Percentiles rank a stretch among this genome's conserved stretches.
Evolutionary conservation across 2,888 invertebrate genomes (phyloP).

Genomic region (Megalurothrips usitatus): DNA sequence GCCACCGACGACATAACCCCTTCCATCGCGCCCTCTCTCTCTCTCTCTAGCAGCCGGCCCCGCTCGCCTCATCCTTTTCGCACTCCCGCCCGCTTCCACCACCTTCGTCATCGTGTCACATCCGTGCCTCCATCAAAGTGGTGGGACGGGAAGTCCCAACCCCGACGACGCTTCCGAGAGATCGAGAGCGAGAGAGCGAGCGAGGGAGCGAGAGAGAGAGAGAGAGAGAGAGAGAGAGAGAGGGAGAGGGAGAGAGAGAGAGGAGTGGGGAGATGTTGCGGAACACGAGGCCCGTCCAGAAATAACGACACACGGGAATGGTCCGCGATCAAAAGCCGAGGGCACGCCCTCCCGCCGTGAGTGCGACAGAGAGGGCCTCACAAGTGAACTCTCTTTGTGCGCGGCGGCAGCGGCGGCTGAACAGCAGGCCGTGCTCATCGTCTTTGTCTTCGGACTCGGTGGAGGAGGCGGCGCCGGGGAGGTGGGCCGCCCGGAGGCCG

Average conservation of each 20-base stretch:
- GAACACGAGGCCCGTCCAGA: too few species aligned
- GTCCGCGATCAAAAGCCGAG: too few species aligned
- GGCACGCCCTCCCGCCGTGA: too few species aligned
- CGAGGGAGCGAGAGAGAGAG: neutral
- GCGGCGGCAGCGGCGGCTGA: too few species aligned
- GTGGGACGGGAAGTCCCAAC: neutral
- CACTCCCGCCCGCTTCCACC: neutral
- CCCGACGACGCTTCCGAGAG: neutral
- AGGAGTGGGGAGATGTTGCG: too few species aligned
- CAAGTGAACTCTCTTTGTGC: neutral
- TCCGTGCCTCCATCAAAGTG: neutral
- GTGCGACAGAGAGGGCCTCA: too few species aligned
- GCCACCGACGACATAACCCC: neutral
- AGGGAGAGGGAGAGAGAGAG: too few species aligned
- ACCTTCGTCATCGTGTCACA: neutral
- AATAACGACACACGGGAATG: too few species aligned
- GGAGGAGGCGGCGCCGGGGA: neutral
- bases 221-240: neutral
- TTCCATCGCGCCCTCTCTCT: neutral
- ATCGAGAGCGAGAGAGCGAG: neutral
- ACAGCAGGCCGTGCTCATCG: neutral
- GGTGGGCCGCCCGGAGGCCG: neutral
- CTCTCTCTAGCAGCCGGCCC: neutral
- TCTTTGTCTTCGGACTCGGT: neutral
- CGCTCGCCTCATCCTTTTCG: neutral